A percentile compares a stretch with the other conserved stretches of the same genome.
Conservation (phyloP, 2,797 vertebrate species). For the Phyllotis vaccarum region DNA sequence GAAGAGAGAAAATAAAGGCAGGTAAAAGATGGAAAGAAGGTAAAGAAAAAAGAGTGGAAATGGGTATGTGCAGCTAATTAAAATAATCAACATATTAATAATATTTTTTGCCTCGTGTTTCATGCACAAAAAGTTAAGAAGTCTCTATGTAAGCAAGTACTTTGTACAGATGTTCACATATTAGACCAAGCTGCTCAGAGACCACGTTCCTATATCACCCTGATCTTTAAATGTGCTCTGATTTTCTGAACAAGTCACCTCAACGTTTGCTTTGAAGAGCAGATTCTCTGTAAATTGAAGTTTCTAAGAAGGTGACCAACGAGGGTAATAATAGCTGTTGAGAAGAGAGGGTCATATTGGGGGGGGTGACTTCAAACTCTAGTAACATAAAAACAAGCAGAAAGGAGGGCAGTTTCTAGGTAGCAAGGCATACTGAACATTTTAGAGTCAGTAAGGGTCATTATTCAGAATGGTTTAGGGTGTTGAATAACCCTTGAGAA, state of each 20-base stretch:
- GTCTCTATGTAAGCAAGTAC: accelerated
- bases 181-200: background rate
- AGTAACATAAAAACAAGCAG: background rate
- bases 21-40: background rate
- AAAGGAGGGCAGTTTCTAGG: background rate
- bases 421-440: background rate
- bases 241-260: background rate
- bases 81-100: background rate
- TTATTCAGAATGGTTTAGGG: background rate
- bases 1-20: background rate
- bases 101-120: background rate
- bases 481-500: background rate
- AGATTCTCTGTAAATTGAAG: background rate
- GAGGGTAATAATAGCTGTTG: background rate
- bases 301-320: background rate
- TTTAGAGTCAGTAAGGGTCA: background rate
- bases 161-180: background rate
- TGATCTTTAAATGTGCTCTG: background rate
- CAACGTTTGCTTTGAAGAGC: background rate
- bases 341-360: background rate
- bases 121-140: background rate
- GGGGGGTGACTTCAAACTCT: background rate
- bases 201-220: background rate
- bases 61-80: background rate
- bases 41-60: background rate